A percentile compares a stretch with the other conserved stretches of the same genome.
These are phyloP conservation scores for Panagrolaimus sp. DNA, from an alignment of 1,140 invertebrate species.

Conservation along the genomic window DNA sequence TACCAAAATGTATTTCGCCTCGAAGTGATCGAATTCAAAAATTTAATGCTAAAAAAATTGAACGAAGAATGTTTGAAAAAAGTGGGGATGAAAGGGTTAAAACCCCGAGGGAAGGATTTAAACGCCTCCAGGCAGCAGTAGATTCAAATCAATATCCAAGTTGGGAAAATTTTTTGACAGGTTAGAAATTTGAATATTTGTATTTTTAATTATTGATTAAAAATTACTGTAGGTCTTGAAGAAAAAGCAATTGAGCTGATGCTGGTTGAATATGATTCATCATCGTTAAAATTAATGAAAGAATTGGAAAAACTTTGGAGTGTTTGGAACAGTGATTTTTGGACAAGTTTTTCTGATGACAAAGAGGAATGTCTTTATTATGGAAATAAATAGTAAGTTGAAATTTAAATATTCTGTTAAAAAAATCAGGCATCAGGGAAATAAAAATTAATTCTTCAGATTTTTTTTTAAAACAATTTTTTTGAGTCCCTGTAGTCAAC, in stretches of 20 bases:
- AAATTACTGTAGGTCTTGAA: slow-evolving; percentile 28
- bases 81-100: slow-evolving; percentile 1
- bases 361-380: background rate
- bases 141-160: slow-evolving; percentile 3
- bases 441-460: too few species aligned
- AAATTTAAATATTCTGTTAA: too few species aligned
- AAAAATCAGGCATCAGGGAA: too few species aligned
- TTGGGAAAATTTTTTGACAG: background rate
- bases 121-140: background rate
- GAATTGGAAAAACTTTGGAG: slow-evolving; percentile 35
- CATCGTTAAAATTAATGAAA: slow-evolving; percentile 29
- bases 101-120: background rate
- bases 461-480: too few species aligned
- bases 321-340: slow-evolving; percentile 29
- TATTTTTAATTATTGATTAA: background rate
- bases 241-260: slow-evolving; percentile 27
- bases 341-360: background rate
- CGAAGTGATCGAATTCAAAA: background rate
- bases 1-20: background rate
- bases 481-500: too few species aligned
- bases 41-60: background rate
- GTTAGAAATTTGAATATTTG: background rate
- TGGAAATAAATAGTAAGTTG: background rate
- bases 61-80: slow-evolving; percentile 6
- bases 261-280: slow-evolving; percentile 34